Conservation (phyloP, 2,113 vertebrate species). For the Barnardius zonarius region DNA sequence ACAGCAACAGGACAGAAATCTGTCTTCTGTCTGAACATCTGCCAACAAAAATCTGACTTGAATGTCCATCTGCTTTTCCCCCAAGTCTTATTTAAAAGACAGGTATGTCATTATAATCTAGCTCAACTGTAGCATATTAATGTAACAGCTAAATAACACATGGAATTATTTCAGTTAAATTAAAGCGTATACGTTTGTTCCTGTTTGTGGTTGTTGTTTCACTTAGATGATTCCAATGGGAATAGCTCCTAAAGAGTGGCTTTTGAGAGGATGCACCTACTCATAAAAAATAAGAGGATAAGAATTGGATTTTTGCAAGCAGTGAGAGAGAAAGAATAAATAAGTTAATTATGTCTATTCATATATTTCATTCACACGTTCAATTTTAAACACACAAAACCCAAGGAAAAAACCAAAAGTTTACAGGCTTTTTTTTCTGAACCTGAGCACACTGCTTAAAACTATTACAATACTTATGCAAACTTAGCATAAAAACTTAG, state of each 20-base stretch:
- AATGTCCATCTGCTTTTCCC: background rate
- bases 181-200: background rate
- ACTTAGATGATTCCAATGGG: background rate
- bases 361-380: background rate
- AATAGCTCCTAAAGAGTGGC: background rate
- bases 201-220: background rate
- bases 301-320: background rate
- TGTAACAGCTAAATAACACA: background rate
- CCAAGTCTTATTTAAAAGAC: background rate
- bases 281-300: background rate
- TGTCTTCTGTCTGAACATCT: background rate
- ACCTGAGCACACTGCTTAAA: background rate
- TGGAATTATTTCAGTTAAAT: background rate
- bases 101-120: background rate
- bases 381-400: background rate
- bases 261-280: background rate
- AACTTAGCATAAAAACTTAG: background rate
- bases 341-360: background rate
- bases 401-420: background rate
- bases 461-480: background rate
- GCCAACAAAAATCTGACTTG: background rate
- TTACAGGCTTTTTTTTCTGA: background rate
- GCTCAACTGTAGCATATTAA: background rate
- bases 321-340: background rate
- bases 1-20: background rate